phyloP scores from a whole-genome alignment of 2,797 vertebrate species.

The Gobio occitaniae region DNA sequence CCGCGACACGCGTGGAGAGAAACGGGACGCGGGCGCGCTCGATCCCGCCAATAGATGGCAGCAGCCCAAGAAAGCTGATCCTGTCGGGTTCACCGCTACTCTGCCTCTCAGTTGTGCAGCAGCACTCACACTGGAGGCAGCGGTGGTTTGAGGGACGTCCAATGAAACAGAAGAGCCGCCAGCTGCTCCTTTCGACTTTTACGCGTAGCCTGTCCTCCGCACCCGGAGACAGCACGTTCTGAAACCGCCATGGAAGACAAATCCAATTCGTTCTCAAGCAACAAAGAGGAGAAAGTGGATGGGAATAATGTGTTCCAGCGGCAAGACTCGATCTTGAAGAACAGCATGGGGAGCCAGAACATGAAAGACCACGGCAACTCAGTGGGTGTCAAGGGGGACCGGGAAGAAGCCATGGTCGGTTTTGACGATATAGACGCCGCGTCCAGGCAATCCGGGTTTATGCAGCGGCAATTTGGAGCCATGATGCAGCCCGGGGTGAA shows the following conservation, averaged over 20 bases:
- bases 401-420: slow-evolving; percentile 87
- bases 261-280: slow-evolving; percentile 88
- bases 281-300: slow-evolving; percentile 88
- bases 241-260: slow-evolving; percentile 87
- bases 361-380: slow-evolving; percentile 95
- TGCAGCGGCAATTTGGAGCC: slow-evolving; percentile 97
- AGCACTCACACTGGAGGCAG: slow-evolving; percentile 81
- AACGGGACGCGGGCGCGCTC: slow-evolving; percentile 52
- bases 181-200: slow-evolving; percentile 77
- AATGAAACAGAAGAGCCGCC: slow-evolving; percentile 81
- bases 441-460: slow-evolving; percentile 88
- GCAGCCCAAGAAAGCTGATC: slow-evolving; percentile 83
- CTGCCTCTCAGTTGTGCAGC: slow-evolving; percentile 72
- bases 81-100: slow-evolving; percentile 73
- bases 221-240: slow-evolving; percentile 74
- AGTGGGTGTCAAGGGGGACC: slow-evolving; percentile 91
- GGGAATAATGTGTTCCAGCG: slow-evolving; percentile 89
- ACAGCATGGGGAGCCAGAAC: slow-evolving; percentile 83
- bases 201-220: slow-evolving; percentile 75
- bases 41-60: slow-evolving; percentile 82
- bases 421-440: slow-evolving; percentile 90
- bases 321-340: slow-evolving; percentile 87
- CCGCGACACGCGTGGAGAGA: slow-evolving; percentile 62
- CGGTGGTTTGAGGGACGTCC: slow-evolving; percentile 84
- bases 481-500: slow-evolving; percentile 98